A percentile compares a stretch with the other conserved stretches of the same genome.
These are phyloP conservation scores for Pherbina coryleti DNA, from an alignment of 2,888 invertebrate species.

Conservation along the genomic window DNA sequence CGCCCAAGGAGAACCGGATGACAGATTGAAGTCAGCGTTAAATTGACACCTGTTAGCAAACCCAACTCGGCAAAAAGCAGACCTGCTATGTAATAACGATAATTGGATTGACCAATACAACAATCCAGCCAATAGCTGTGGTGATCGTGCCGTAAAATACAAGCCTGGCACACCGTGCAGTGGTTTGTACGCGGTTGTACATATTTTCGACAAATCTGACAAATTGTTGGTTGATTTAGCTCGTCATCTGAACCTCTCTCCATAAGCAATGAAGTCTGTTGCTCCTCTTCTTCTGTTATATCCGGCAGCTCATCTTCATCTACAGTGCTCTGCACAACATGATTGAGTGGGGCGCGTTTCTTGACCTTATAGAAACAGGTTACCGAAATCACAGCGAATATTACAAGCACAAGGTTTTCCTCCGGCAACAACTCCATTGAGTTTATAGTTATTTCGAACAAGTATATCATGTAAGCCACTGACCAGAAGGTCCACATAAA, in stretches of 20 bases:
- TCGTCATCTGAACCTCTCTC: conserved; percentile 53
- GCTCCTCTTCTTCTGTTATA: conserved; percentile 59
- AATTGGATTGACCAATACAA: conserved; percentile 86
- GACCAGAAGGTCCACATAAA: conserved; percentile 81
- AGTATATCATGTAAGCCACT: conserved; percentile 74
- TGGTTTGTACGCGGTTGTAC: conserved; percentile 80
- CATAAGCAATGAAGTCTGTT: conserved; percentile 59
- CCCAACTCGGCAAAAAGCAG: conserved; percentile 77
- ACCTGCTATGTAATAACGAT: conserved; percentile 79
- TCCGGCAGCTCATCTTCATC: conserved; percentile 65
- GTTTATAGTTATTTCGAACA: conserved; percentile 82
- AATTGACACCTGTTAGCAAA: conserved; percentile 81
- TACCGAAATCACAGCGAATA: conserved; percentile 55
- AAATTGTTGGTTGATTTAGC: conserved; percentile 67
- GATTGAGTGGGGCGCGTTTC: conserved; percentile 60
- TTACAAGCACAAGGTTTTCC: conserved; percentile 74
- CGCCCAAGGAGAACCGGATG: conserved; percentile 75
- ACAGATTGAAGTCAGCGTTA: conserved; percentile 87
- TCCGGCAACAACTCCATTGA: conserved; percentile 78
- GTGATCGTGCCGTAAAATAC: conserved; percentile 82
- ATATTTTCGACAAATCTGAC: conserved; percentile 75
- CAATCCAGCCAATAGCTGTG: conserved; percentile 89
- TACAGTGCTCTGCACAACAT: conserved; percentile 57
- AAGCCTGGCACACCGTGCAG: conserved; percentile 86
- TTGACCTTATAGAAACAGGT: conserved; percentile 60